Conservation (phyloP, 2,113 vertebrate genomes). For the Catharus minimus region DNA sequence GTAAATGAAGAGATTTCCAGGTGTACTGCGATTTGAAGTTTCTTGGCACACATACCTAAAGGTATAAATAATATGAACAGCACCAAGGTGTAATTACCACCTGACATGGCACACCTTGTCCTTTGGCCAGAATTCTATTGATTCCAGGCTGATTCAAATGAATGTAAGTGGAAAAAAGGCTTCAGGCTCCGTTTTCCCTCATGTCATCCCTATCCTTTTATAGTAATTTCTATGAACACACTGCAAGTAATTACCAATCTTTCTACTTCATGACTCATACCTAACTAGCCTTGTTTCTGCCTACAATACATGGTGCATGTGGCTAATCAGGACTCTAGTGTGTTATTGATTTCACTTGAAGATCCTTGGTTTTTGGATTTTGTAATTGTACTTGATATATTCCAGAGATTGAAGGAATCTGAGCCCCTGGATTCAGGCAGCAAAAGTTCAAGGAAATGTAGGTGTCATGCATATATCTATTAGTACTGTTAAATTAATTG, state of each 20-base stretch:
- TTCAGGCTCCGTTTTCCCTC: background rate
- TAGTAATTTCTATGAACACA: constrained; percentile 25
- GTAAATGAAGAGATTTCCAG: constrained; percentile 23
- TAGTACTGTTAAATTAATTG: background rate
- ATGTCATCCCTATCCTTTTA: constrained; percentile 44
- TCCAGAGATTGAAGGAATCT: background rate
- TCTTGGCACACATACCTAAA: constrained; percentile 41
- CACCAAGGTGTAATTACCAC: constrained; percentile 26
- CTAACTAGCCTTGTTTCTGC: constrained; percentile 15
- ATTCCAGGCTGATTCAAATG: constrained; percentile 22
- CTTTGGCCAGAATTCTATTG: background rate
- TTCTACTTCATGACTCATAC: constrained; percentile 52
- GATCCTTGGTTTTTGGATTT: background rate
- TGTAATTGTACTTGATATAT: background rate
- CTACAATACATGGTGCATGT: background rate
- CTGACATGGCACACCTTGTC: constrained; percentile 29
- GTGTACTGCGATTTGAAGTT: constrained; percentile 9
- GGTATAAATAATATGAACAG: constrained; percentile 53
- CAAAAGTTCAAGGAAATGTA: background rate
- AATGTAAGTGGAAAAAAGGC: background rate
- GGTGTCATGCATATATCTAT: background rate
- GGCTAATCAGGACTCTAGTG: background rate
- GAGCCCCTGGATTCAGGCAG: background rate
- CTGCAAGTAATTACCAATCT: background rate
- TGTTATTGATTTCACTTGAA: background rate